These are phyloP conservation scores for Prionace glauca DNA, from an alignment of 2,797 vertebrate species.

Conservation along the genomic window DNA sequence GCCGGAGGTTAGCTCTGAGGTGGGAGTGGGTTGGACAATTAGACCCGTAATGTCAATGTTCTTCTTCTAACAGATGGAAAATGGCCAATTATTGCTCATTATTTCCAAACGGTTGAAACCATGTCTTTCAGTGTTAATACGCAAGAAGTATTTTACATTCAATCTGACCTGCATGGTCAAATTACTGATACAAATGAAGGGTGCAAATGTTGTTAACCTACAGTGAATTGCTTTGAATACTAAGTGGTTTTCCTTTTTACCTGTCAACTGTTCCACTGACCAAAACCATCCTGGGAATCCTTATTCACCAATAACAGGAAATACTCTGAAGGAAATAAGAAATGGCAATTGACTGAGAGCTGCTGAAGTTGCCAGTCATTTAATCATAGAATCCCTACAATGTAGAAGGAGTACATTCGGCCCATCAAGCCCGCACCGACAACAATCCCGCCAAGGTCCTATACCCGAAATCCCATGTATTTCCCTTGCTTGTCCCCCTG, in stretches of 20 bases:
- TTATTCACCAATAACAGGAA: not conserved
- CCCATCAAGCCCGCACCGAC: too few relatives aligned
- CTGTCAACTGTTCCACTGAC: not conserved
- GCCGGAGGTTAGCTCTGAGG: too few relatives aligned
- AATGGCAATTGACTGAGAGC: not conserved
- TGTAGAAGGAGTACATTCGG: too few relatives aligned
- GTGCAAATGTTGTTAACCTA: not conserved
- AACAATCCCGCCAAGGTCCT: too few relatives aligned
- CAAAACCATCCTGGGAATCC: not conserved
- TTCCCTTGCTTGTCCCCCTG: too few relatives aligned
- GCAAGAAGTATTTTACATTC: not conserved
- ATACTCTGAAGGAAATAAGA: not conserved
- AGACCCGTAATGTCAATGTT: too few relatives aligned
- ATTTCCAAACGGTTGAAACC: too few relatives aligned
- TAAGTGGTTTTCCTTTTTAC: not conserved
- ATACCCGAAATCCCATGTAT: too few relatives aligned
- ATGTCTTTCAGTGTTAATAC: not conserved
- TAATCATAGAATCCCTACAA: too few relatives aligned
- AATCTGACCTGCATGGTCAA: not conserved
- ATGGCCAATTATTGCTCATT: too few relatives aligned
- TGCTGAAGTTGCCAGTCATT: not conserved
- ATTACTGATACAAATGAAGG: not conserved
- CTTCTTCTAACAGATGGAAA: too few relatives aligned
- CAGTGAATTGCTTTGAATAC: not conserved
- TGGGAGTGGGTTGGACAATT: too few relatives aligned